Evolutionary conservation across 2,888 invertebrate species (phyloP).

Genomic region (Andrena marginata): DNA sequence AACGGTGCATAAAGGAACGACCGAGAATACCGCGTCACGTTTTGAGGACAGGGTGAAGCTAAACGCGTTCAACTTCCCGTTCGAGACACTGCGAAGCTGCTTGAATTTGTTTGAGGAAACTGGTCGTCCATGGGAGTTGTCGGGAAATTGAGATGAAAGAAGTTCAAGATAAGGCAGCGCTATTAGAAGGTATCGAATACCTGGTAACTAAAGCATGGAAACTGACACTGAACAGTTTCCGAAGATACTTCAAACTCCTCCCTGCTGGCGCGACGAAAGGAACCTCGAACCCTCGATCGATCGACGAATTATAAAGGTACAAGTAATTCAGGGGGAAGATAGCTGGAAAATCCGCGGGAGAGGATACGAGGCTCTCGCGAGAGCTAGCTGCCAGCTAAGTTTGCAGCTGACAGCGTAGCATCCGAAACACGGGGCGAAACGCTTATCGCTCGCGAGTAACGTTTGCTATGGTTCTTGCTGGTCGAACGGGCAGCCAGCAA

Average conservation of each 20-base stretch:
- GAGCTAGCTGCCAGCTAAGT: not conserved
- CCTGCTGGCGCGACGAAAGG: too few species aligned
- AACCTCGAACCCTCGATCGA: too few species aligned
- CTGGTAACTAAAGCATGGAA: too few species aligned
- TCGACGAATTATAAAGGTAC: too few species aligned
- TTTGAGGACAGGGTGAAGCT: not conserved
- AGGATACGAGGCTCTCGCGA: not conserved
- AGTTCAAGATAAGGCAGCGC: too few species aligned
- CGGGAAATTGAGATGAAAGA: too few species aligned
- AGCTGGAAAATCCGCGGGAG: too few species aligned
- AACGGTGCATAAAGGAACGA: slow-evolving; percentile 5
- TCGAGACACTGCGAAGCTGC: not conserved
- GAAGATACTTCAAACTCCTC: too few species aligned
- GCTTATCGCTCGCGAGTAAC: slow-evolving; percentile 26
- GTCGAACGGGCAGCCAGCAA: slow-evolving; percentile 4
- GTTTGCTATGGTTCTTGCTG: slow-evolving; percentile 19
- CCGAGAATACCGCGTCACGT: slow-evolving; percentile 5
- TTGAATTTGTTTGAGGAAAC: not conserved
- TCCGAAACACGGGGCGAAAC: slow-evolving; percentile 3
- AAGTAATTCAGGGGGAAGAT: too few species aligned
- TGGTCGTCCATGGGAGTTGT: too few species aligned
- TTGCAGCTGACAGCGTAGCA: slow-evolving; percentile 28
- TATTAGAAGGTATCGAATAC: too few species aligned
- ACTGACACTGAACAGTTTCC: too few species aligned
- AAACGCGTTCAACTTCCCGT: not conserved